Evolutionary conservation across 2,797 vertebrate genomes (phyloP).

Genomic region (Cynodonichthys magdalenae): DNA sequence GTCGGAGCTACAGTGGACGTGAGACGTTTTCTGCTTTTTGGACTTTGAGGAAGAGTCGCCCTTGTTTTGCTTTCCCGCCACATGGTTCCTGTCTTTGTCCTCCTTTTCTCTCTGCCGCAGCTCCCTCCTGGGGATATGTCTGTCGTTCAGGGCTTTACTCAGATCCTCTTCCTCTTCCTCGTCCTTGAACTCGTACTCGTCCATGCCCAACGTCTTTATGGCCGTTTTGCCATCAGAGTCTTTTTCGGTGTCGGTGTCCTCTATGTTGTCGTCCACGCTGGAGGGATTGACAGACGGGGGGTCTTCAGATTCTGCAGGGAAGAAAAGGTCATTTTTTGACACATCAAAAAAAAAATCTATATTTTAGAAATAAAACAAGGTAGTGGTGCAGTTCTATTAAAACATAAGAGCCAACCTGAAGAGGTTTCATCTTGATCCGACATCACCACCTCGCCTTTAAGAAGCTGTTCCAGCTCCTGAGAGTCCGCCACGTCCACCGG

Average conservation of each 20-base stretch:
- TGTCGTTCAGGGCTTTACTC: constrained; percentile 92
- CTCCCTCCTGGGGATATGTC: constrained; percentile 92
- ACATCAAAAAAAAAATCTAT: too few species aligned
- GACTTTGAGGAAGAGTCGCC: constrained; percentile 86
- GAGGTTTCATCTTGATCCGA: constrained; percentile 95
- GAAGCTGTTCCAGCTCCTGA: constrained; percentile 91
- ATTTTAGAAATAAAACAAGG: too few species aligned
- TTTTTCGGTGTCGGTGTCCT: constrained; percentile 93
- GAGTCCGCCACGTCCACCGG: constrained; percentile 98
- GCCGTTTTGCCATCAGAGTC: constrained; percentile 87
- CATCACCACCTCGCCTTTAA: constrained; percentile 92
- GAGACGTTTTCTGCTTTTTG: constrained; percentile 90
- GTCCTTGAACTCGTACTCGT: constrained; percentile 99
- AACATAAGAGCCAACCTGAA: constrained; percentile 82
- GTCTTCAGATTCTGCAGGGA: constrained; percentile 92
- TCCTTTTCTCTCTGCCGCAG: constrained; percentile 88
- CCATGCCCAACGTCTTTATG: constrained; percentile 88
- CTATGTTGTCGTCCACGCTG: constrained; percentile 94
- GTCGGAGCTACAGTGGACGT: constrained; percentile 92
- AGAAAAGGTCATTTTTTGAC: constrained; percentile 6
- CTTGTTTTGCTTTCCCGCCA: constrained; percentile 89
- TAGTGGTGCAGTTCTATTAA: neutral
- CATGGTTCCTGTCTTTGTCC: constrained; percentile 86
- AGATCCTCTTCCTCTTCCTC: constrained; percentile 91
- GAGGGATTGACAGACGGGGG: constrained; percentile 93